These are phyloP conservation scores for Australoheros facetus DNA, from an alignment of 2,797 vertebrate species.

Conservation along the genomic window DNA sequence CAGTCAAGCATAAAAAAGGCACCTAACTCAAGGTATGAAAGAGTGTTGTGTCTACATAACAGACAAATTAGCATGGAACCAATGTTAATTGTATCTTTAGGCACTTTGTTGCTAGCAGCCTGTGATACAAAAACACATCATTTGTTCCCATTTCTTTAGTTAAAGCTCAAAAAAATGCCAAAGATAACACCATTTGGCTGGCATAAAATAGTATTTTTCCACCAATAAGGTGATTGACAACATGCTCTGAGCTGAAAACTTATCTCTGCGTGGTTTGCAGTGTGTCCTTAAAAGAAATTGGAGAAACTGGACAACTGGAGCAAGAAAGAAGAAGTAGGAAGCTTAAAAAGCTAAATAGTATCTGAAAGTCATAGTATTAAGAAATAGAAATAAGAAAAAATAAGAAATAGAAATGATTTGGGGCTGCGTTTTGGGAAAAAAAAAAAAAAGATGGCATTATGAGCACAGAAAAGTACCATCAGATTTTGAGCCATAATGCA, in stretches of 20 bases:
- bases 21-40: not conserved
- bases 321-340: too few relatives aligned
- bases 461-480: not conserved
- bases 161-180: too few relatives aligned
- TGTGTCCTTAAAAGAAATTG: too few relatives aligned
- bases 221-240: not conserved
- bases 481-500: not conserved
- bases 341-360: too few relatives aligned
- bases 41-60: not conserved
- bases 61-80: not conserved
- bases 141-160: not conserved
- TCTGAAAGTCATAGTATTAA: too few relatives aligned
- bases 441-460: too few relatives aligned
- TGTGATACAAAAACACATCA: not conserved
- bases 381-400: too few relatives aligned
- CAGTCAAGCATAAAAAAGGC: not conserved
- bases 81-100: not conserved
- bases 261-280: not conserved
- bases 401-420: too few relatives aligned
- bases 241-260: not conserved
- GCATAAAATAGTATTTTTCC: not conserved
- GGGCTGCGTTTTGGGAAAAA: too few relatives aligned
- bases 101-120: not conserved
- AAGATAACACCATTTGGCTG: too few relatives aligned
- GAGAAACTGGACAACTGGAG: too few relatives aligned